phyloP scores from a whole-genome alignment of 2,113 vertebrate species.

The Lontra canadensis region DNA sequence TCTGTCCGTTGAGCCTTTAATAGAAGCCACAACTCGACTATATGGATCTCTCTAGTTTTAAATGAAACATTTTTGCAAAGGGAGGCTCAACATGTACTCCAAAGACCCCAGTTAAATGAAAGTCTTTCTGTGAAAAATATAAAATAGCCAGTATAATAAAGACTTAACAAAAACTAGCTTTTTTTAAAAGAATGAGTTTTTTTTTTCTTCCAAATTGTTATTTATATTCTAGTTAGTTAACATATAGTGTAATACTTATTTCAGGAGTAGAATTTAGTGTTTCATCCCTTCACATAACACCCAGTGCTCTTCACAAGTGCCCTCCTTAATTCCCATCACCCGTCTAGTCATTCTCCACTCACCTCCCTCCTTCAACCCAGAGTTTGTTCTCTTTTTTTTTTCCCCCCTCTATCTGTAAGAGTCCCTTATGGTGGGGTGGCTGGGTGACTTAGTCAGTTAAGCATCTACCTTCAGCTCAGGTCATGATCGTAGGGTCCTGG shows the following conservation, averaged over 20 bases:
- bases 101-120: background rate
- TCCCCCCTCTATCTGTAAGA: background rate
- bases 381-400: background rate
- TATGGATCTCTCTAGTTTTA: constrained; percentile 28
- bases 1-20: constrained; percentile 19
- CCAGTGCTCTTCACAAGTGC: background rate
- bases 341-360: background rate
- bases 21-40: constrained; percentile 7
- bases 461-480: background rate
- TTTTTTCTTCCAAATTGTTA: background rate
- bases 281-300: background rate
- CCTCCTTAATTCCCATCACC: background rate
- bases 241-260: background rate
- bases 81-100: background rate
- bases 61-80: constrained; percentile 9
- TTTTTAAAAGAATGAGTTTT: background rate
- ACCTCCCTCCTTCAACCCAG: background rate
- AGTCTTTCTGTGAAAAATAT: background rate
- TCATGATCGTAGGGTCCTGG: background rate
- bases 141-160: background rate
- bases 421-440: background rate
- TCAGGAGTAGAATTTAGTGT: background rate
- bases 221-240: background rate
- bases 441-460: background rate
- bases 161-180: background rate